Evolutionary conservation across 2,113 vertebrate genomes (phyloP).

Genomic region (Cavia porcellus): DNA sequence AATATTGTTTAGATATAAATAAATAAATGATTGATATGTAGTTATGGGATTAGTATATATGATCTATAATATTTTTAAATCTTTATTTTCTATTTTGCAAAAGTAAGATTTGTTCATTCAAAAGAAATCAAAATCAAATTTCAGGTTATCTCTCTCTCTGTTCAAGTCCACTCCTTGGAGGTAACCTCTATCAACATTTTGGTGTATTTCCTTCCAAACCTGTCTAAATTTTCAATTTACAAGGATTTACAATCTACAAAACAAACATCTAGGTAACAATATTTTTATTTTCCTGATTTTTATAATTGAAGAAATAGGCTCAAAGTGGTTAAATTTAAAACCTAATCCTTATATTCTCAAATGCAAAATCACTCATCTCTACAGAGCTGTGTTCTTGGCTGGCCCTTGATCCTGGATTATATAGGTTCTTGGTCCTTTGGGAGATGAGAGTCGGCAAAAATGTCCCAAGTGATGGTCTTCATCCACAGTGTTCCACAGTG

Average conservation of each 20-base stretch:
- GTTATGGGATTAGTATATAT: neutral
- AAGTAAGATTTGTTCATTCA: neutral
- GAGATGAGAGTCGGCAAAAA: constrained; percentile 1
- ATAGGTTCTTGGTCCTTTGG: neutral
- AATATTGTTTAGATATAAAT: constrained; percentile 12
- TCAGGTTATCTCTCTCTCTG: neutral
- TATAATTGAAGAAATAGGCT: neutral
- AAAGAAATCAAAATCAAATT: constrained; percentile 10
- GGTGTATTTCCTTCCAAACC: neutral
- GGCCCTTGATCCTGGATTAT: neutral
- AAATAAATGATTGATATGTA: neutral
- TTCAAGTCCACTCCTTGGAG: neutral
- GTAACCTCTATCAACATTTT: neutral
- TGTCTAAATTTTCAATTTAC: neutral
- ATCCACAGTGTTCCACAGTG: neutral
- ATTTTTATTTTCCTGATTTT: constrained; percentile 34
- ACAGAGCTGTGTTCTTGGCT: neutral
- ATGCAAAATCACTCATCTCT: neutral
- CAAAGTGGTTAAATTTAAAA: neutral
- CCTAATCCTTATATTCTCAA: neutral
- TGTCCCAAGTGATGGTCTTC: neutral
- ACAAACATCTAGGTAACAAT: neutral
- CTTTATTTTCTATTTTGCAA: neutral
- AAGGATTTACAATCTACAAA: constrained; percentile 3
- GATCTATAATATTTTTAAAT: neutral